These are phyloP conservation scores for Pedionomus torquatus DNA, from an alignment of 2,113 vertebrate species.

Conservation along the genomic window DNA sequence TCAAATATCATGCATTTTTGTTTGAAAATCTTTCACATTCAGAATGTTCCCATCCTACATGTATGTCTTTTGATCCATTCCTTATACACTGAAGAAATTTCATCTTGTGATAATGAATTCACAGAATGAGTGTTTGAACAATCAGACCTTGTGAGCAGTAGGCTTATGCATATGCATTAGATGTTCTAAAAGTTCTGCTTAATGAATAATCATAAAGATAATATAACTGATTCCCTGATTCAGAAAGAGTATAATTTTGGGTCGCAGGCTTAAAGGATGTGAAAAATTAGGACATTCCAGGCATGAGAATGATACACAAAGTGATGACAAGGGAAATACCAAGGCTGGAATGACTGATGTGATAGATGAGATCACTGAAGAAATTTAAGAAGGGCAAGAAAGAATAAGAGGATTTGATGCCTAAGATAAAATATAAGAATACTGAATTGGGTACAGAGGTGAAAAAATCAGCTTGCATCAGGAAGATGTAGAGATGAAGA, in stretches of 20 bases:
- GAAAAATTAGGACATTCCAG: neutral
- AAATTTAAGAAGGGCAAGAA: neutral
- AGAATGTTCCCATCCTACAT: neutral
- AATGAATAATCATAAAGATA: constrained; percentile 34
- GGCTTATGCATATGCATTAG: neutral
- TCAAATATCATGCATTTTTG: neutral
- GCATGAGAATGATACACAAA: neutral
- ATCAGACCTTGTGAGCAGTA: neutral
- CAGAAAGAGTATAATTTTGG: neutral
- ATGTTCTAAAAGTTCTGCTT: neutral
- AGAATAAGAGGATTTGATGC: neutral
- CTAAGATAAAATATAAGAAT: neutral
- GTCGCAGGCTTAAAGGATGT: neutral
- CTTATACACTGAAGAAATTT: neutral
- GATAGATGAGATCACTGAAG: neutral
- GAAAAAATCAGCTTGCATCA: neutral
- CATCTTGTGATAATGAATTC: neutral
- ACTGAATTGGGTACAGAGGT: neutral
- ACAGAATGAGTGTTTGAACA: neutral
- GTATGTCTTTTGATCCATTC: neutral
- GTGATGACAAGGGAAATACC: neutral
- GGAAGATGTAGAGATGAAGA: neutral
- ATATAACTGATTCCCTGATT: neutral
- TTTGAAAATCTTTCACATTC: neutral
- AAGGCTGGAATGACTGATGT: neutral